These are phyloP conservation scores for Conger conger DNA, from an alignment of 2,113 vertebrate genomes.

Conservation along the genomic window DNA sequence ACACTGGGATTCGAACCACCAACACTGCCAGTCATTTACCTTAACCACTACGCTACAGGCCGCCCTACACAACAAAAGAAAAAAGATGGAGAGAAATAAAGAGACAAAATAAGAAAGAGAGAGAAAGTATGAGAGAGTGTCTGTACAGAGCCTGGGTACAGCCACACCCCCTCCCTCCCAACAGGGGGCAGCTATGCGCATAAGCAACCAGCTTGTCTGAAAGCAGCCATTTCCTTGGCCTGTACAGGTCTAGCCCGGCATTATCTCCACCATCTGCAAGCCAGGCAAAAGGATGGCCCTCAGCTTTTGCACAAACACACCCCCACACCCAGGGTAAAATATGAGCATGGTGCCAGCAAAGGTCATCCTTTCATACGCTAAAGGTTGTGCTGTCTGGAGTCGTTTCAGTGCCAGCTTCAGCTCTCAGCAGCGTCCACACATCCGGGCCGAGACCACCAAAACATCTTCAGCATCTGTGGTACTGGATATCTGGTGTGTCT, in stretches of 20 bases:
- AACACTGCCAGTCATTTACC: no score
- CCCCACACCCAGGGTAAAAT: background rate
- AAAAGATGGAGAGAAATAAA: background rate
- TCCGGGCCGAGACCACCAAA: no score
- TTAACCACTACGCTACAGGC: no score
- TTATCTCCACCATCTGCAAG: no score
- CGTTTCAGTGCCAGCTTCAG: no score
- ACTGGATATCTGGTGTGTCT: no score
- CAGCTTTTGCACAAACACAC: background rate
- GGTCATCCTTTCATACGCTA: constrained; percentile 5
- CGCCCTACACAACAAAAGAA: background rate
- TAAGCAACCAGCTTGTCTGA: background rate
- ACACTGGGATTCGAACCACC: no score
- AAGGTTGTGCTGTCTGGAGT: background rate
- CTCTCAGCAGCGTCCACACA: no score
- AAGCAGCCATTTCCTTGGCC: constrained; percentile 35
- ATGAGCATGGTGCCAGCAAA: background rate
- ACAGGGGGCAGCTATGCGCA: background rate
- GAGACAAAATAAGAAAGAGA: no score
- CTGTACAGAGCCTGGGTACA: background rate
- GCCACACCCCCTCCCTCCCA: no score
- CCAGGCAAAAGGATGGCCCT: no score
- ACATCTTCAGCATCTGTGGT: no score
- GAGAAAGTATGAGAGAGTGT: background rate
- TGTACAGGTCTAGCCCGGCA: constrained; percentile 64